These are phyloP conservation scores for Charanyca ferruginea DNA, from an alignment of 2,888 invertebrate genomes.

Conservation along the genomic window DNA sequence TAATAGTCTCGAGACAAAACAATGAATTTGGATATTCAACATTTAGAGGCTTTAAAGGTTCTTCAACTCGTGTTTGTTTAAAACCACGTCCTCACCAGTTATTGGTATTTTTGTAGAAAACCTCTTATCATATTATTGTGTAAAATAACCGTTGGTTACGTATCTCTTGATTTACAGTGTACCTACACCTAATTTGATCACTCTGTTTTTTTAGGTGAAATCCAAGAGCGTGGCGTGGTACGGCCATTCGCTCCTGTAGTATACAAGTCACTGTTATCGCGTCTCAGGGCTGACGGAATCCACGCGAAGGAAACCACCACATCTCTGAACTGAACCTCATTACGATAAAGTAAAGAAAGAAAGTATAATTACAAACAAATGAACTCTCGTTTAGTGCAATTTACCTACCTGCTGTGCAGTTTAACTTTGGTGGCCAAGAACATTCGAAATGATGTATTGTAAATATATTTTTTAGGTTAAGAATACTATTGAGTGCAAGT, in stretches of 20 bases:
- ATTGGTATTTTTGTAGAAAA: too few relatives aligned
- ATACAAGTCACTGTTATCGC: conserved; percentile 97
- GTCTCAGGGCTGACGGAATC: conserved; percentile 97
- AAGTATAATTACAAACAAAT: conserved; percentile 19
- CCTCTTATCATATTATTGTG: too few relatives aligned
- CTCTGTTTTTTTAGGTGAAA: conserved; percentile 94
- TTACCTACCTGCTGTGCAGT: not conserved
- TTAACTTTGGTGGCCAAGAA: not conserved
- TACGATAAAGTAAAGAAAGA: conserved; percentile 8
- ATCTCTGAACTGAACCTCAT: conserved; percentile 78
- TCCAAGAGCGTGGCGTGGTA: conserved; percentile 98
- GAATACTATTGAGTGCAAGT: not conserved
- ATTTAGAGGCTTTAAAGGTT: too few relatives aligned
- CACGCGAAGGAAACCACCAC: conserved; percentile 81
- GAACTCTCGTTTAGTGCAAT: conserved; percentile 19
- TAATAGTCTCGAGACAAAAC: too few relatives aligned
- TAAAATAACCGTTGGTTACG: too few relatives aligned
- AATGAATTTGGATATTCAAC: too few relatives aligned
- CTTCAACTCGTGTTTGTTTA: too few relatives aligned
- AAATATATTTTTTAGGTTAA: conserved; percentile 47
- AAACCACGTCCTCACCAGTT: too few relatives aligned
- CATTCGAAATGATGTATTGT: conserved; percentile 19
- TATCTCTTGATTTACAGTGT: too few relatives aligned
- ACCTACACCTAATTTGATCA: not conserved
- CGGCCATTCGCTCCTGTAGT: conserved; percentile 98